Evolutionary conservation across 1,140 invertebrate genomes (phyloP).

Genomic region (Temnothorax curvispinosus): DNA sequence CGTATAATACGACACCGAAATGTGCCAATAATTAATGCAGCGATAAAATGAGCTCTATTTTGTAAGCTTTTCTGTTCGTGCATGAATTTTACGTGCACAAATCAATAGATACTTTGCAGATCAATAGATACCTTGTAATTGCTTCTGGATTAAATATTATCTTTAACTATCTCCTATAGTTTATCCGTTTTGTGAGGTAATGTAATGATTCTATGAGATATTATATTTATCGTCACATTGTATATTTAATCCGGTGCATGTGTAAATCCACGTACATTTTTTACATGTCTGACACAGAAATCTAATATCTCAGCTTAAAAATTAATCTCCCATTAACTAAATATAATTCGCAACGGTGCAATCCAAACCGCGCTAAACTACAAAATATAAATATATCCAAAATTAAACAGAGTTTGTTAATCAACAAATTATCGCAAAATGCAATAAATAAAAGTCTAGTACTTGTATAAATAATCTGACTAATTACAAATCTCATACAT

Average conservation of each 20-base stretch:
- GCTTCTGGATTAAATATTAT: not conserved
- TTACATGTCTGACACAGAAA: not conserved
- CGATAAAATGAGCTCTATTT: not conserved
- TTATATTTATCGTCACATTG: not conserved
- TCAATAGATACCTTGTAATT: not conserved
- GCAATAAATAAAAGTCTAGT: not conserved
- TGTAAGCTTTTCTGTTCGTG: too few relatives aligned
- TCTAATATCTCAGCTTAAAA: not conserved
- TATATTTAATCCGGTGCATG: not conserved
- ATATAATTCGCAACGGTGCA: not conserved
- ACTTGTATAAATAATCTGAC: not conserved
- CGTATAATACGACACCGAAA: not conserved
- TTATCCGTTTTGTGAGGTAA: not conserved
- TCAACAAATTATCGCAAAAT: not conserved
- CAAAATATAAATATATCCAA: not conserved
- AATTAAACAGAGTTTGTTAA: not conserved
- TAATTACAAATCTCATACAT: not conserved
- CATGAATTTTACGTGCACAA: not conserved
- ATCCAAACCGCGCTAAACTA: not conserved
- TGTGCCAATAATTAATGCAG: not conserved
- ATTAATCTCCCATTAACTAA: not conserved
- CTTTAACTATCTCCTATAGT: not conserved
- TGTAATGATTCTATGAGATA: not conserved
- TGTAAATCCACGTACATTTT: not conserved
- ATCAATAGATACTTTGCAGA: not conserved